Conservation (phyloP, 2,888 invertebrate genomes). For the Chromoteleia sp. region DNA sequence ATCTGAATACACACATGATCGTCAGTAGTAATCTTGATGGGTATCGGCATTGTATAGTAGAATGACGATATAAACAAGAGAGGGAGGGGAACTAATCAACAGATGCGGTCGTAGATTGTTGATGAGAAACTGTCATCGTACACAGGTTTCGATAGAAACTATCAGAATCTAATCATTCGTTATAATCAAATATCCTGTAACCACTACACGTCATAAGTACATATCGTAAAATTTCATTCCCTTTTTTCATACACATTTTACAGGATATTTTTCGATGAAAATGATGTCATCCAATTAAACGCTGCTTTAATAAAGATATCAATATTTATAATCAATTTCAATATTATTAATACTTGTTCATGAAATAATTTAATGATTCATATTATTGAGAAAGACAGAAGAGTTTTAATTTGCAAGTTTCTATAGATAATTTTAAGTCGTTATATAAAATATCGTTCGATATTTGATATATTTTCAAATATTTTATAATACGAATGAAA, state of each 20-base stretch:
- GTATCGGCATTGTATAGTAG: constrained; percentile 34
- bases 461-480: too few relatives aligned
- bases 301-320: too few relatives aligned
- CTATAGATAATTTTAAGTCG: too few relatives aligned
- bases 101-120: constrained; percentile 58
- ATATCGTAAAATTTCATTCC: neutral
- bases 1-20: constrained; percentile 39
- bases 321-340: too few relatives aligned
- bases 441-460: too few relatives aligned
- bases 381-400: too few relatives aligned
- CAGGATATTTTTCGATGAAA: neutral
- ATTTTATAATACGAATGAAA: too few relatives aligned
- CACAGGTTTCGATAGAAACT: constrained; percentile 31
- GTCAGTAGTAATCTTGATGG: constrained; percentile 44
- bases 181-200: constrained; percentile 64
- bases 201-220: constrained; percentile 12
- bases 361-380: too few relatives aligned
- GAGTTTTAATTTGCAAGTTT: too few relatives aligned
- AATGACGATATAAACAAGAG: constrained; percentile 49
- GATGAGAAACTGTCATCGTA: constrained; percentile 58
- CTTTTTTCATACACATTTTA: constrained; percentile 11
- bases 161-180: constrained; percentile 60
- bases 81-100: constrained; percentile 55
- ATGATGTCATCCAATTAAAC: too few relatives aligned
- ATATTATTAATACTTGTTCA: too few relatives aligned